Conservation (phyloP, 2,797 vertebrate species). For the Pachyuromys duprasi region DNA sequence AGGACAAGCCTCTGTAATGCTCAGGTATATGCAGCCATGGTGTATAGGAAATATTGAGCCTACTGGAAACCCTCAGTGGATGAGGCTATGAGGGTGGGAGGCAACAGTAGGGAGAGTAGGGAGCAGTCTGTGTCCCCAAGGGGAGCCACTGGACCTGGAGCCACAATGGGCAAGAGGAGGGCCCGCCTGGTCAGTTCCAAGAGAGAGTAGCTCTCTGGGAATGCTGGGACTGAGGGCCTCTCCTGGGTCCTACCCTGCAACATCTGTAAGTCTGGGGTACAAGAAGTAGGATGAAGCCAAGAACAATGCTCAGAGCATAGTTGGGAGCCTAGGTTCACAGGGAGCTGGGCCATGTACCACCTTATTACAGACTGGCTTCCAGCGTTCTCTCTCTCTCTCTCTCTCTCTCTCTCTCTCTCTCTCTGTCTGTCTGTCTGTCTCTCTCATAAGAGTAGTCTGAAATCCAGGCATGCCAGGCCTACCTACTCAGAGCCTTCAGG, state of each 20-base stretch:
- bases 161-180: not conserved
- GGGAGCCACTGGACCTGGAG: not conserved
- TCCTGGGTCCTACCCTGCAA: not conserved
- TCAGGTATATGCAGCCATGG: fast-evolving
- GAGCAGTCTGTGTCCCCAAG: not conserved
- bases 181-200: too few relatives aligned
- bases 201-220: not conserved
- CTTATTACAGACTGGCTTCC: not conserved
- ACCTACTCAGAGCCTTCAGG: not conserved
- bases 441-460: not conserved
- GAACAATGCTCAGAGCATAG: too few relatives aligned
- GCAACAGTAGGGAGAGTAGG: not conserved
- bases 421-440: too few relatives aligned
- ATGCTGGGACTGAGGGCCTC: too few relatives aligned
- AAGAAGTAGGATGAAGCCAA: not conserved
- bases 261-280: not conserved
- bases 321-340: not conserved
- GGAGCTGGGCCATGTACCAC: not conserved
- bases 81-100: not conserved
- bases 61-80: not conserved
- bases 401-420: not conserved
- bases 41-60: not conserved
- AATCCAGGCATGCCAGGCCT: too few relatives aligned
- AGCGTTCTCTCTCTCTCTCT: not conserved
- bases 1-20: not conserved